Evolutionary conservation across 1,140 invertebrate genomes (phyloP), one percentile per base, ranked within the genome.

Genomic region (Conus betulinus): DNA sequence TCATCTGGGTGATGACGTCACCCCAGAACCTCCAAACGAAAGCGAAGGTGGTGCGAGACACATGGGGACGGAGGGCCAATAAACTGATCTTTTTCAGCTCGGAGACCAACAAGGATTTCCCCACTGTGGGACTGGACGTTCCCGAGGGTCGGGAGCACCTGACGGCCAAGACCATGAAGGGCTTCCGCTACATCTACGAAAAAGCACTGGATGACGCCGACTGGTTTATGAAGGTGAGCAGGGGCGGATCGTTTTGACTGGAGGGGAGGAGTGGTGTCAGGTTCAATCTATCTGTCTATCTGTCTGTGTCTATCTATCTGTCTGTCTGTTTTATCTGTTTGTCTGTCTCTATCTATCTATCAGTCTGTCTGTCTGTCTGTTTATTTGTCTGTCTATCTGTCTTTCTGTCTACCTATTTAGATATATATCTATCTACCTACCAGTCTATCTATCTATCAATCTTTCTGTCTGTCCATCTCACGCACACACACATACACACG

Each of bases 1-100:
- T 99, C 0, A 99, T 99, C 94, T 99, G 98, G 98, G 96, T 99
- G 17, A 98, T 99, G 97, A 99, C 98, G 0, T 97, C 97, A 90
- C 98, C 98, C 11, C 96, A 96, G 60, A 99, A 98, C 93, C 98
- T 99, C 93, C 96, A 98, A 92, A 97, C 96, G 89, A 98, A 98
- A 94, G 98, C 98, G 0, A 96, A 96, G 39, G 98, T 99, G 91
- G 98, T 99, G 0, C 98, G 98, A 94, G 97, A 97, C 5, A 99
- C 99, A 0, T 99, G 99, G 99, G 98, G 98, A 0, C 97, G 97
- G 93, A 95, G 98, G 51, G 99, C 98, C 94, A 99, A 99, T 94
- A 97, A 88, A 8, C 71, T 89, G 10, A 85, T 92, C 6, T 92
- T 93, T 57, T 91, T 93, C 74, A 94, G 93, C 88, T 94, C 94